Evolutionary conservation across 2,113 vertebrate species (phyloP).

Genomic region (Eonycteris spelaea): DNA sequence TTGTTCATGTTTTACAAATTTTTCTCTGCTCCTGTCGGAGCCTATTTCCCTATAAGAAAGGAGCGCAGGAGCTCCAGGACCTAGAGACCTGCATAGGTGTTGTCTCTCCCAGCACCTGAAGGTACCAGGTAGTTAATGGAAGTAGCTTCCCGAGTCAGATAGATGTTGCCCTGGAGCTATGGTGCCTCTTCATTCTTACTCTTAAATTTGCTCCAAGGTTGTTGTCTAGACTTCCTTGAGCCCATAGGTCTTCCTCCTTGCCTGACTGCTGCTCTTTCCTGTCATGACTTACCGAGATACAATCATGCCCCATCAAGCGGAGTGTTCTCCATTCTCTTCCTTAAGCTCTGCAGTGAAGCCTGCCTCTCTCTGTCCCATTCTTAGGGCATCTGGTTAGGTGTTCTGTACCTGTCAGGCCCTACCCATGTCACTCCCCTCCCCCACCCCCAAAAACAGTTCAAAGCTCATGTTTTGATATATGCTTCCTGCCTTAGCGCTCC

Average conservation of each 20-base stretch:
- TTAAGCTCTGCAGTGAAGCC: neutral
- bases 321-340: neutral
- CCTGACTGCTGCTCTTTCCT: neutral
- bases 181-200: neutral
- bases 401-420: neutral
- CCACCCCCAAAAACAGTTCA: neutral
- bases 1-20: neutral
- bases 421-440: fast-evolving
- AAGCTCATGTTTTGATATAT: no score
- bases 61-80: neutral
- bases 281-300: neutral
- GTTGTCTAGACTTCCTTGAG: neutral
- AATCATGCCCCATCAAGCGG: neutral
- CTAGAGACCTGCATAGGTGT: neutral
- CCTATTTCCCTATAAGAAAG: neutral
- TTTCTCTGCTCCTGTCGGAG: neutral
- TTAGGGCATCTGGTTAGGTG: neutral
- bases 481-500: neutral
- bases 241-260: neutral
- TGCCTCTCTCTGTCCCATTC: neutral
- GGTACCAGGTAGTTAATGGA: neutral
- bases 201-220: neutral
- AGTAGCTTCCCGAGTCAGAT: neutral
- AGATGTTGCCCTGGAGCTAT: neutral
- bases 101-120: neutral